Evolutionary conservation across 2,113 vertebrate genomes (phyloP).

Genomic region (Phylloscopus trochilus): DNA sequence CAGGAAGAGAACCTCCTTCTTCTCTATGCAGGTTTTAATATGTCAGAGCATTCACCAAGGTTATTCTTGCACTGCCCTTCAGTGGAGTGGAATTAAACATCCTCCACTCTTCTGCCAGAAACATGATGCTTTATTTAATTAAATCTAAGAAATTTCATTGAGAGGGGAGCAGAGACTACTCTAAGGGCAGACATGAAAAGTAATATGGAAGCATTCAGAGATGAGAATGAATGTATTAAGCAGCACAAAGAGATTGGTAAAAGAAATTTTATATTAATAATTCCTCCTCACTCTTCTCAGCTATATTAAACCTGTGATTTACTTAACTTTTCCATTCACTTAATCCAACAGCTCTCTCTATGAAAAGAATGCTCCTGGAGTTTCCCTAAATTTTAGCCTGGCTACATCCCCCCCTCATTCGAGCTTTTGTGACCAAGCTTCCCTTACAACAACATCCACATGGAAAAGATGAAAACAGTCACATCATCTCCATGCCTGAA

Average conservation of each 20-base stretch:
- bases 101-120: not conserved
- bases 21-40: not conserved
- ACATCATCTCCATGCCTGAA: not conserved
- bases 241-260: not conserved
- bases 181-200: not conserved
- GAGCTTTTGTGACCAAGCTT: not conserved
- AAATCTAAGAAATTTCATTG: not conserved
- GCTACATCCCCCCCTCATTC: not conserved
- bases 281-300: not conserved
- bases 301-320: not conserved
- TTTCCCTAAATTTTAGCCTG: not conserved
- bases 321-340: not conserved
- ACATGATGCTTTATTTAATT: not conserved
- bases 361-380: not conserved
- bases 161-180: not conserved
- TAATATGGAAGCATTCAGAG: not conserved
- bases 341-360: not conserved
- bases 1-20: not conserved
- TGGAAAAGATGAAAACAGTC: not conserved
- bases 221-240: not conserved
- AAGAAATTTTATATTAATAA: not conserved
- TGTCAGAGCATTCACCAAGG: not conserved
- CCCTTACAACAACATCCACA: not conserved
- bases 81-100: not conserved
- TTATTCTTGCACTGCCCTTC: not conserved